phyloP scores from a whole-genome alignment of 2,113 vertebrate species.

The Mixornis gularis region DNA sequence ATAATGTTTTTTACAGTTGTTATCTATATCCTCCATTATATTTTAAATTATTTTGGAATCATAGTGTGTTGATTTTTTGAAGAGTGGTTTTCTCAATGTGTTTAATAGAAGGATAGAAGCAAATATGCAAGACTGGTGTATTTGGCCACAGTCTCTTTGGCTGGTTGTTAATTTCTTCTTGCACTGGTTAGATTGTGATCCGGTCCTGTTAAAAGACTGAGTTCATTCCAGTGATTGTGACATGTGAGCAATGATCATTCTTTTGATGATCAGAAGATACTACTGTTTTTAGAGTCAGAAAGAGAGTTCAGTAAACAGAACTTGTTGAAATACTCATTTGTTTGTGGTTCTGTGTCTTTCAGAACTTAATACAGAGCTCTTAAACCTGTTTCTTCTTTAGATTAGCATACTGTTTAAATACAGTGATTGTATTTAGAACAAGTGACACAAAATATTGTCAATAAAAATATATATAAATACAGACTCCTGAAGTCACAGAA shows the following conservation, averaged over 20 bases:
- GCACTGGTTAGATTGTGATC: background rate
- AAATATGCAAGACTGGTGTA: background rate
- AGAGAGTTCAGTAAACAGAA: background rate
- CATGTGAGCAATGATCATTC: background rate
- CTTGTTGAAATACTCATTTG: background rate
- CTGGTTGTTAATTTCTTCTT: background rate
- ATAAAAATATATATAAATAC: background rate
- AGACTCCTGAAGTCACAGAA: background rate
- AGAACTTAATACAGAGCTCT: background rate
- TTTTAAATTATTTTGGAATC: background rate
- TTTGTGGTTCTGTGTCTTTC: background rate
- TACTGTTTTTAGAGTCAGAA: background rate
- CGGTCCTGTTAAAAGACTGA: background rate
- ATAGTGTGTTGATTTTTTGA: background rate
- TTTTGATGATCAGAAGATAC: background rate
- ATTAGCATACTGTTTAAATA: background rate
- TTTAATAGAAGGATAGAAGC: background rate
- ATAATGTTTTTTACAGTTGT: background rate
- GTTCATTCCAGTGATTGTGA: background rate
- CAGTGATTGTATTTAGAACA: background rate
- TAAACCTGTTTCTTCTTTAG: background rate
- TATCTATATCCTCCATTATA: background rate
- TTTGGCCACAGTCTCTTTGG: background rate
- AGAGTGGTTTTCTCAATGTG: background rate
- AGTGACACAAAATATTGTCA: background rate